Evolutionary conservation across 64 coral and sea anemone species (phyloP).

Genomic region (Stichodactyla mertensii): DNA sequence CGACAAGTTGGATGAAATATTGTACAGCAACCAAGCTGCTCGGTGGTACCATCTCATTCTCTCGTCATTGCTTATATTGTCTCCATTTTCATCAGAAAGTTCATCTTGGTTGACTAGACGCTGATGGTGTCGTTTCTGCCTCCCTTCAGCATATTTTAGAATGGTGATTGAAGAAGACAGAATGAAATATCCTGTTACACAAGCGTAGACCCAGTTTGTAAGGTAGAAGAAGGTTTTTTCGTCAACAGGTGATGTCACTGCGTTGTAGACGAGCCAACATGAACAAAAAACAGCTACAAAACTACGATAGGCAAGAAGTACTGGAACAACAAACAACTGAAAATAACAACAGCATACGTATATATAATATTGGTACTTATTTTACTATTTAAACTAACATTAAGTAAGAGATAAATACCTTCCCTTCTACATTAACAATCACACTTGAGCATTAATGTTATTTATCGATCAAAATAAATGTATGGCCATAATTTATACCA

Average conservation of each 20-base stretch:
- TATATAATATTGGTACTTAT: background rate
- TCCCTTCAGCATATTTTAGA: conserved; percentile 4
- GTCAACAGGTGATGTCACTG: background rate
- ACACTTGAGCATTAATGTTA: no score
- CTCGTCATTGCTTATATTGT: background rate
- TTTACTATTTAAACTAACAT: background rate
- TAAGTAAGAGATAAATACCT: no score
- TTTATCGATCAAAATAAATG: no score
- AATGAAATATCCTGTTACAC: conserved; percentile 57
- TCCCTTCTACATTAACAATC: no score
- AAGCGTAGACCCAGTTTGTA: conserved; percentile 57
- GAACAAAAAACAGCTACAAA: conserved; percentile 17
- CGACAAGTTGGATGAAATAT: conserved; percentile 50
- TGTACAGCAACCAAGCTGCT: conserved; percentile 52
- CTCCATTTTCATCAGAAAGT: background rate
- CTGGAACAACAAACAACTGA: conserved; percentile 37
- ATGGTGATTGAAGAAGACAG: conserved; percentile 17
- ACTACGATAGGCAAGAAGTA: conserved; percentile 14
- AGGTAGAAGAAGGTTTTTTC: conserved; percentile 58
- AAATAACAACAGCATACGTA: background rate
- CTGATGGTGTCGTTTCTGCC: background rate
- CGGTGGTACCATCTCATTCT: conserved; percentile 64
- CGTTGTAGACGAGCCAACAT: conserved; percentile 20
- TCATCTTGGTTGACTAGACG: background rate
- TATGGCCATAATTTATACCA: no score